Evolutionary conservation across 2,113 vertebrate species (phyloP).

Genomic region (Lepus americanus): DNA sequence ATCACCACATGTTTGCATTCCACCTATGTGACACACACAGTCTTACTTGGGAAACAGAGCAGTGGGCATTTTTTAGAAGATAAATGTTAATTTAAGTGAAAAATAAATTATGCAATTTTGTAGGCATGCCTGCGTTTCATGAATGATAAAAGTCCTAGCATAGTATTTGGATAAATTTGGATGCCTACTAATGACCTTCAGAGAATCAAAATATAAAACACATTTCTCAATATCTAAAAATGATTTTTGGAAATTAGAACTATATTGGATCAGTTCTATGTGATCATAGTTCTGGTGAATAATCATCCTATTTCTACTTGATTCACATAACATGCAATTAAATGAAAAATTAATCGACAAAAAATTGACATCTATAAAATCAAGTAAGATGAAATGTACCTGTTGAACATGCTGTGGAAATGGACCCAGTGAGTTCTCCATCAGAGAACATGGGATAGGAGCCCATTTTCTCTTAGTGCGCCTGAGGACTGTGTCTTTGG

Average conservation of each 20-base stretch:
- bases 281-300: neutral
- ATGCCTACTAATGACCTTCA: neutral
- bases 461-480: constrained; percentile 94
- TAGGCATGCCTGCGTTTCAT: neutral
- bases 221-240: neutral
- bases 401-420: constrained; percentile 90
- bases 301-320: neutral
- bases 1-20: neutral
- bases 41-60: neutral
- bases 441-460: constrained; percentile 90
- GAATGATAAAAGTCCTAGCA: neutral
- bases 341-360: neutral
- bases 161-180: neutral
- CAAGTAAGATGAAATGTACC: constrained; percentile 83
- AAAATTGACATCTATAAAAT: neutral
- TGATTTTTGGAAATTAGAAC: neutral
- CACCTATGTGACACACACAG: neutral
- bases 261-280: neutral
- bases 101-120: neutral
- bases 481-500: constrained; percentile 83
- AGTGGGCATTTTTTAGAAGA: neutral
- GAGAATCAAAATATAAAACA: neutral
- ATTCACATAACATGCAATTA: neutral
- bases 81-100: neutral
- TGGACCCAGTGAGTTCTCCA: constrained; percentile 89